Percentiles rank a stretch among this genome's conserved stretches.
These are phyloP conservation scores for Drosophila colorata DNA, from an alignment of 2,888 invertebrate genomes.

Conservation along the genomic window DNA sequence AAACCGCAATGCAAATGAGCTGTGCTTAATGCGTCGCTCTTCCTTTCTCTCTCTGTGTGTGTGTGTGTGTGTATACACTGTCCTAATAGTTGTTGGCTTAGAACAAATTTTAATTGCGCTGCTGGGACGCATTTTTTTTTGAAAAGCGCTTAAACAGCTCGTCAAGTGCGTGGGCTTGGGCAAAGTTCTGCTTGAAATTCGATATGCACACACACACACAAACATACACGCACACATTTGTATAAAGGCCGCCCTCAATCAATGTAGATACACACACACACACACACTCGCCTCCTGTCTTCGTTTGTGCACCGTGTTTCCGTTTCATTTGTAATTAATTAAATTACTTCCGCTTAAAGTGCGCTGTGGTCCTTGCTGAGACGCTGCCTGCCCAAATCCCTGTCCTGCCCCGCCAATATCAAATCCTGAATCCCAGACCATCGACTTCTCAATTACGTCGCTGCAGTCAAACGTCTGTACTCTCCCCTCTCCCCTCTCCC, in stretches of 20 bases:
- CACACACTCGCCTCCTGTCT: slow-evolving; percentile 8
- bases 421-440: slow-evolving; percentile 46
- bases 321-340: slow-evolving; percentile 83
- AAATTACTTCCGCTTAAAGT: slow-evolving; percentile 82
- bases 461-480: slow-evolving; percentile 30
- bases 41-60: slow-evolving; percentile 18
- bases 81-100: slow-evolving; percentile 53
- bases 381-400: slow-evolving; percentile 36
- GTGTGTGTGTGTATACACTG: slow-evolving; percentile 22
- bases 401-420: background rate
- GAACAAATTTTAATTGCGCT: slow-evolving; percentile 69
- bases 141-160: slow-evolving; percentile 49
- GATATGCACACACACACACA: slow-evolving; percentile 23
- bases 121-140: slow-evolving; percentile 49
- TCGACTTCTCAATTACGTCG: slow-evolving; percentile 74
- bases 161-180: slow-evolving; percentile 27
- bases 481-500: background rate
- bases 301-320: slow-evolving; percentile 64
- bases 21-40: slow-evolving; percentile 67
- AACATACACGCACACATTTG: background rate
- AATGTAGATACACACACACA: background rate
- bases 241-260: too few relatives aligned
- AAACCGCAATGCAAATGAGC: slow-evolving; percentile 80
- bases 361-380: slow-evolving; percentile 52
- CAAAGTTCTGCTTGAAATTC: slow-evolving; percentile 45